These are phyloP conservation scores for Scatophagus argus DNA, from an alignment of 2,113 vertebrate genomes.

Conservation along the genomic window DNA sequence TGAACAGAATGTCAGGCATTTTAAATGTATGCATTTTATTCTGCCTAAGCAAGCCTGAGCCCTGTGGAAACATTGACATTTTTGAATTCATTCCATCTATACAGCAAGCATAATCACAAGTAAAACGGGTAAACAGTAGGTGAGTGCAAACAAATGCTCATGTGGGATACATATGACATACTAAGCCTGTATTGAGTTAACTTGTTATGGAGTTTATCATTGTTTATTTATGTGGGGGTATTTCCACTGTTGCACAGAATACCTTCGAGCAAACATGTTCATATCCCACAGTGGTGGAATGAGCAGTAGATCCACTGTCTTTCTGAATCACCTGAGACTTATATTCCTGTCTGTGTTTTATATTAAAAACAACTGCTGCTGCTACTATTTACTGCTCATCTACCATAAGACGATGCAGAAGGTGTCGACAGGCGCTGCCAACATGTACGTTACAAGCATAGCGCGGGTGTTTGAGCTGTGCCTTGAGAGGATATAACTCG, in stretches of 20 bases:
- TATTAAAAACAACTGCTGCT: constrained; percentile 28
- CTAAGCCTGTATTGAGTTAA: neutral
- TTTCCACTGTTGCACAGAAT: neutral
- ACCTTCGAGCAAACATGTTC: neutral
- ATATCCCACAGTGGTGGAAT: constrained; percentile 1
- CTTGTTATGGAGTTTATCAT: neutral
- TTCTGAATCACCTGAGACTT: constrained; percentile 18
- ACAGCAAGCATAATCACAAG: neutral
- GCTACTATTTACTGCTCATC: neutral
- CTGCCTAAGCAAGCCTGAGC: neutral
- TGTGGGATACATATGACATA: too few relatives aligned
- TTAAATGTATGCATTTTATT: constrained; percentile 14
- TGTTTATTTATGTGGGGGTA: neutral
- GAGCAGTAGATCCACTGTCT: constrained; percentile 20
- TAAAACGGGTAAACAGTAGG: neutral
- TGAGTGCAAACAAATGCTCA: neutral
- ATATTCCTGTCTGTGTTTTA: constrained; percentile 15
- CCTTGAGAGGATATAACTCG: constrained; percentile 40
- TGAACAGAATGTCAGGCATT: constrained; percentile 15
- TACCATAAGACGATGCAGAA: neutral
- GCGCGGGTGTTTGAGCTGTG: constrained; percentile 42
- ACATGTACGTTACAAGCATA: constrained; percentile 29
- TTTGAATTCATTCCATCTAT: neutral
- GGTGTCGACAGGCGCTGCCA: constrained; percentile 15
- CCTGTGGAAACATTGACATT: neutral